Percentiles rank a stretch among this genome's conserved stretches.
Conservation (phyloP, 2,113 vertebrate species). For the Leptosomus discolor region DNA sequence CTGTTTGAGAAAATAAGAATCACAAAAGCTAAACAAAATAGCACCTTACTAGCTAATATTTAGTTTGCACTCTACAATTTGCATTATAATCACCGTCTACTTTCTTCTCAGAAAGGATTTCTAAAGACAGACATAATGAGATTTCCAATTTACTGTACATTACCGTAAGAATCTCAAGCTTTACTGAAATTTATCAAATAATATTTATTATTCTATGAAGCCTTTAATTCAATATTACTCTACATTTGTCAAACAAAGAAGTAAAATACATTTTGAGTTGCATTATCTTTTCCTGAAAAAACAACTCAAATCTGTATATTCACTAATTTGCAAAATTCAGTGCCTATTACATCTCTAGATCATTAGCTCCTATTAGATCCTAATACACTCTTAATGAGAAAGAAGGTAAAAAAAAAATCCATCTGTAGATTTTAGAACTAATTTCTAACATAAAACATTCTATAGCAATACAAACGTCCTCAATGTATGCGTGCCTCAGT, state of each 20-base stretch:
- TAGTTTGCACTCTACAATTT: not conserved
- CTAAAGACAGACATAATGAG: not conserved
- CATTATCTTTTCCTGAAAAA: not conserved
- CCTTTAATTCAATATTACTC: not conserved
- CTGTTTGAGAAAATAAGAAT: not conserved
- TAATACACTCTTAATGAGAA: not conserved
- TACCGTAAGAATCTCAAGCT: not conserved
- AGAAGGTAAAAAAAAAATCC: not conserved
- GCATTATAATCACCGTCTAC: not conserved
- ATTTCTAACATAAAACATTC: not conserved
- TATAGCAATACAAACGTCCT: not conserved
- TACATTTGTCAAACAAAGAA: not conserved
- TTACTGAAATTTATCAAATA: not conserved
- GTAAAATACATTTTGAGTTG: not conserved
- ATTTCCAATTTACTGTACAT: not conserved
- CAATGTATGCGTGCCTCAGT: not conserved
- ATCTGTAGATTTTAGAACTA: not conserved
- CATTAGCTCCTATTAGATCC: not conserved
- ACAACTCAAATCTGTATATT: not conserved
- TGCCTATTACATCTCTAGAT: not conserved
- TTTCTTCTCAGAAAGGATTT: not conserved
- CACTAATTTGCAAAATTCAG: not conserved
- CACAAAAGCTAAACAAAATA: conserved; percentile 14
- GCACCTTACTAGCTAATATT: not conserved
- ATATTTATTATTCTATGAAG: conserved; percentile 3